Evolutionary conservation across 2,113 vertebrate species (phyloP).

Genomic region (Stegastes partitus): DNA sequence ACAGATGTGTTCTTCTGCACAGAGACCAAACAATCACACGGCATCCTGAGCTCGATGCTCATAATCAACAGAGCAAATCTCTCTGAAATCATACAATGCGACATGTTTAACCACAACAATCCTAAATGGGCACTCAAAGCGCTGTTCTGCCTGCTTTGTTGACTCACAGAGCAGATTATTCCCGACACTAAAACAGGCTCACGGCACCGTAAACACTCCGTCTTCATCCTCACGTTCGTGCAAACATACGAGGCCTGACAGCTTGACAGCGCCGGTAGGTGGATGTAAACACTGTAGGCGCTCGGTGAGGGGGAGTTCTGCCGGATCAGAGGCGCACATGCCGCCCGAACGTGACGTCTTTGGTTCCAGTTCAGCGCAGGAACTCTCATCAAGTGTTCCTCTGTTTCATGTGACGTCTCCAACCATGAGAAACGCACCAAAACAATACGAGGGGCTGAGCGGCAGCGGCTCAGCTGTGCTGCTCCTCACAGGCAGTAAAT

Average conservation of each 20-base stretch:
- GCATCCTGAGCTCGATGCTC: no score
- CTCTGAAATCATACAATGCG: no score
- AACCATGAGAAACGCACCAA: neutral
- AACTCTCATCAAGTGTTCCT: neutral
- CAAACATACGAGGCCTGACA: constrained; percentile 32
- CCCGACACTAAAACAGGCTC: constrained; percentile 9
- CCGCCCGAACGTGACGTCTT: neutral
- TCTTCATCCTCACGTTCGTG: constrained; percentile 12
- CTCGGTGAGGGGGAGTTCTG: constrained; percentile 25
- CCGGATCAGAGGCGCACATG: constrained; percentile 3
- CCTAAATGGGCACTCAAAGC: neutral
- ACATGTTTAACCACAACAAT: neutral
- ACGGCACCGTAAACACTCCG: neutral
- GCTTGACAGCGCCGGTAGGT: constrained; percentile 42
- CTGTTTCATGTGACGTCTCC: neutral
- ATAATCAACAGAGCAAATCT: no score
- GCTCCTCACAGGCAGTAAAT: neutral
- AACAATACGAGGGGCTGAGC: neutral
- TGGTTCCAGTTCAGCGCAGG: neutral
- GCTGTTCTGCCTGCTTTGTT: neutral
- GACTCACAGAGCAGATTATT: constrained; percentile 11
- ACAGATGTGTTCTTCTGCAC: no score
- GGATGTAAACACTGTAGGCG: constrained; percentile 35
- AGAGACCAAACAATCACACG: no score
- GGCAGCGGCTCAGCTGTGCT: neutral